A percentile compares a stretch with the other conserved stretches of the same genome.
Evolutionary conservation across 2,113 vertebrate species (phyloP).

Genomic region (Campylorhamphus procurvoides): DNA sequence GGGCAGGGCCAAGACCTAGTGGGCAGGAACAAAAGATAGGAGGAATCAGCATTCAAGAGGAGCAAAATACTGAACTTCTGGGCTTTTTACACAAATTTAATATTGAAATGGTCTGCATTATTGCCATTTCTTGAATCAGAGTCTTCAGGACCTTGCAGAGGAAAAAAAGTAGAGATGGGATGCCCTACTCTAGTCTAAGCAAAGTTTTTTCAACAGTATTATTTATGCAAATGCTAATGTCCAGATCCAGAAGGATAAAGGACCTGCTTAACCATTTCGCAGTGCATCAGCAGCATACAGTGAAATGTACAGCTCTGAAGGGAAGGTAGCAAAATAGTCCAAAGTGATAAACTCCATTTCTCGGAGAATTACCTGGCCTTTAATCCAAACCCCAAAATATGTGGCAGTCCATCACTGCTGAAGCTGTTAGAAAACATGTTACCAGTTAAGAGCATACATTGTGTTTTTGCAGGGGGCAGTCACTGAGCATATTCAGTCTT

Average conservation of each 20-base stretch:
- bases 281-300: neutral
- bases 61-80: neutral
- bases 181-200: neutral
- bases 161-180: neutral
- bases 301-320: neutral
- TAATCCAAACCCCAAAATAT: neutral
- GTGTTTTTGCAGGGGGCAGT: neutral
- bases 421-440: slow-evolving; percentile 21
- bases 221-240: neutral
- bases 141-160: neutral
- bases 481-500: neutral
- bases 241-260: neutral
- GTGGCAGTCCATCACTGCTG: neutral
- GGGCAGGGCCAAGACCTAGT: neutral
- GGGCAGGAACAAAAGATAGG: neutral
- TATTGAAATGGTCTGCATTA: neutral
- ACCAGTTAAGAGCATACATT: neutral
- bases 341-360: neutral
- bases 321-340: neutral
- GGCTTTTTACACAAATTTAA: neutral
- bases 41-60: neutral
- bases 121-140: neutral
- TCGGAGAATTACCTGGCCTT: neutral
- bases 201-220: neutral
- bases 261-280: neutral